Conservation (phyloP, 2,113 vertebrate genomes). For the Plotosus lineatus region DNA sequence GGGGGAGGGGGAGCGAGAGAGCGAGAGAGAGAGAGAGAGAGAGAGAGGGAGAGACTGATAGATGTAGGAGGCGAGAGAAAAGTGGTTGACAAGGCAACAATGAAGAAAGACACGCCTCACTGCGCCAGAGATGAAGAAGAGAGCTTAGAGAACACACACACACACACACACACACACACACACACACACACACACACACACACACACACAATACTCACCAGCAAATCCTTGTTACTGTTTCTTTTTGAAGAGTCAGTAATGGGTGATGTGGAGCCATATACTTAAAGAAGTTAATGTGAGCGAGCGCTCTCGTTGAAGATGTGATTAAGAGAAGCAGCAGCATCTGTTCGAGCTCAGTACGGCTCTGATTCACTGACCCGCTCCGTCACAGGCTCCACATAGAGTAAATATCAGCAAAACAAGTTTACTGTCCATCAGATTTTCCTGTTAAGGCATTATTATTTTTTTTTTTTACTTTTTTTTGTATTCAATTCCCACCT, state of each 20-base stretch:
- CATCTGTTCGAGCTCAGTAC: slow-evolving; percentile 30
- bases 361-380: slow-evolving; percentile 21
- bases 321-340: slow-evolving; percentile 31
- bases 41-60: slow-evolving; percentile 7
- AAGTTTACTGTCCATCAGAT: background rate
- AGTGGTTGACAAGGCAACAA: slow-evolving; percentile 54
- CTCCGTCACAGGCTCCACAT: background rate
- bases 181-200: slow-evolving; percentile 9
- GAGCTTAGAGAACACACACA: slow-evolving; percentile 2
- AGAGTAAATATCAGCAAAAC: background rate
- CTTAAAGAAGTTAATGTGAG: slow-evolving; percentile 5
- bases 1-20: slow-evolving; percentile 3
- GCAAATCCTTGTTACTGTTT: background rate
- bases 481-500: too few species aligned
- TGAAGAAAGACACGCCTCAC: slow-evolving; percentile 46
- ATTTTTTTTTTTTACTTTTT: background rate
- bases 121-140: slow-evolving; percentile 49
- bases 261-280: background rate
- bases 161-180: background rate
- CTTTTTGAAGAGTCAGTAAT: background rate
- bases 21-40: background rate
- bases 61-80: slow-evolving; percentile 42
- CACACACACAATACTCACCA: slow-evolving; percentile 13
- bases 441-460: background rate
- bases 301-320: background rate